Percentiles rank a stretch among this genome's conserved stretches.
Conservation (phyloP, 2,113 vertebrate species). For the Chrysochloris asiatica region DNA sequence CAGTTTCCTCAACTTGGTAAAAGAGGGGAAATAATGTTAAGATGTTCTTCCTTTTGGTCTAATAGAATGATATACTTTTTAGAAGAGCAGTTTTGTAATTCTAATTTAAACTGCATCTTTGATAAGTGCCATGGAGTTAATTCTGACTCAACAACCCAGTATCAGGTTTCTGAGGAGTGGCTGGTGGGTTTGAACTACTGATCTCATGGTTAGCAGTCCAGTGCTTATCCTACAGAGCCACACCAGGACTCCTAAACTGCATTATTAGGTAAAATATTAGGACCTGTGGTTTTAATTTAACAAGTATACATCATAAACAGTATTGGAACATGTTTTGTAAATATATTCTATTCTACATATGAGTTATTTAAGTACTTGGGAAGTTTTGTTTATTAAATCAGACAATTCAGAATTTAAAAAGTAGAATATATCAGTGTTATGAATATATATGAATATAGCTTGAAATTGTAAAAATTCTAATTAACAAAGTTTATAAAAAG, state of each 20-base stretch:
- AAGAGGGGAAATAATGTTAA: no score
- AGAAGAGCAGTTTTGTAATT: not conserved
- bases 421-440: not conserved
- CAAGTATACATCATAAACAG: not conserved
- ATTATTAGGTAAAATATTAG: not conserved
- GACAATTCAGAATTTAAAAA: slow-evolving; percentile 17
- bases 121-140: no score
- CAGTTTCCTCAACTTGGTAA: no score
- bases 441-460: no score
- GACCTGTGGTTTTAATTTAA: slow-evolving; percentile 9
- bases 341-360: not conserved
- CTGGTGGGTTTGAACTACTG: no score
- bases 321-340: not conserved
- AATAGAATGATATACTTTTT: not conserved
- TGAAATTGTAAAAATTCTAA: no score
- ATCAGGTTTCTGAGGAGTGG: no score
- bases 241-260: no score
- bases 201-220: no score
- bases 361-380: not conserved
- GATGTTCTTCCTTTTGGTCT: not conserved
- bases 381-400: slow-evolving; percentile 1
- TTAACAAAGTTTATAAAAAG: not conserved
- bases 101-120: no score
- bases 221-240: no score
- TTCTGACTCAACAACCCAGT: no score